A percentile compares a stretch with the other conserved stretches of the same genome.
phyloP scores from a whole-genome alignment of 2,113 vertebrate species.

The Bettongia penicillata region DNA sequence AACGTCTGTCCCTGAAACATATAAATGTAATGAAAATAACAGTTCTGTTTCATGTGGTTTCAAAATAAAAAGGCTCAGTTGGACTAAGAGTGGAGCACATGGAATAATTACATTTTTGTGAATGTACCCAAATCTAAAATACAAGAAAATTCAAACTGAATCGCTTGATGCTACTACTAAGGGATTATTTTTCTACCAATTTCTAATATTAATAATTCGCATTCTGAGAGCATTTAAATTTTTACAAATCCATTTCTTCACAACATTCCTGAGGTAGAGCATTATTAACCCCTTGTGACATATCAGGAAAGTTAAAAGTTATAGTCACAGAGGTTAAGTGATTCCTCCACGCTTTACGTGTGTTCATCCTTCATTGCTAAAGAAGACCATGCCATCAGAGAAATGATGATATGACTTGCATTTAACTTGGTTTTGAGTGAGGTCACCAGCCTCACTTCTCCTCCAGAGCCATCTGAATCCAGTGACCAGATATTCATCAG shows the following conservation, averaged over 20 bases:
- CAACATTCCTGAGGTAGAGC: background rate
- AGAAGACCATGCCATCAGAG: no score
- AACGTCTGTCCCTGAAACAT: slow-evolving; percentile 90
- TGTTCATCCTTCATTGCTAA: no score
- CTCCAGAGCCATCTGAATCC: no score
- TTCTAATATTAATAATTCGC: background rate
- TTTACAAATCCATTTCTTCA: accelerated
- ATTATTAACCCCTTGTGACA: background rate
- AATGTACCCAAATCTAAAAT: background rate
- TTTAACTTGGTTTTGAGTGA: no score
- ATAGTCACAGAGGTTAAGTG: background rate
- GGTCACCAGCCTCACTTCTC: no score
- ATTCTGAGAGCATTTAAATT: background rate
- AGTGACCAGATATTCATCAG: no score
- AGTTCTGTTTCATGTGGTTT: slow-evolving; percentile 41
- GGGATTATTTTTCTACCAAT: background rate
- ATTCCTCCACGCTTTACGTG: background rate
- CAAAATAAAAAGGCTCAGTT: slow-evolving; percentile 17
- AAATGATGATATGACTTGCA: no score
- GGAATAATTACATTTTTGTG: background rate
- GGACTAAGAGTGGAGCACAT: slow-evolving; percentile 3
- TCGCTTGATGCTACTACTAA: background rate
- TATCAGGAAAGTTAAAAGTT: background rate
- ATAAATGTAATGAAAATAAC: slow-evolving; percentile 57
- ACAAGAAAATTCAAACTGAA: background rate